Percentiles rank a stretch among this genome's conserved stretches.
Evolutionary conservation across 64 coral and sea anemone genomes (phyloP).

Genomic region (Stichodactyla mertensii): DNA sequence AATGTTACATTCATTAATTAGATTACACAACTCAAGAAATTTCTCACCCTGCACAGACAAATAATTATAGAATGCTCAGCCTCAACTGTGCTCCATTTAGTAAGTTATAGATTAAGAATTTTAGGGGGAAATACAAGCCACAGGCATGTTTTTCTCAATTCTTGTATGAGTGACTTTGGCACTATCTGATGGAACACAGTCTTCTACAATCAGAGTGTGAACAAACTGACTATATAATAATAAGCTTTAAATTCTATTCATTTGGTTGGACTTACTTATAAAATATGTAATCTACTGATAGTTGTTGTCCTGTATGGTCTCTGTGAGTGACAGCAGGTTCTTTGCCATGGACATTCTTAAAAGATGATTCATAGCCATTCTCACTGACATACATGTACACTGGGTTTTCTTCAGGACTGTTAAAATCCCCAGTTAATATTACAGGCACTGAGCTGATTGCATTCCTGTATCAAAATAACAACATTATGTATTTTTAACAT

Average conservation of each 20-base stretch:
- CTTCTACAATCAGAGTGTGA: not conserved
- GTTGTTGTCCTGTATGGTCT: conserved; percentile 64
- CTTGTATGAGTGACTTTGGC: too few species aligned
- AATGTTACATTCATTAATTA: too few species aligned
- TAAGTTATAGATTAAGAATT: too few species aligned
- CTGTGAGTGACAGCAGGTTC: conserved; percentile 86
- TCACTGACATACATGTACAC: conserved; percentile 70
- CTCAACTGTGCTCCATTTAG: too few species aligned
- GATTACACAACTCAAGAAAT: too few species aligned
- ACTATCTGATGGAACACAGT: too few species aligned
- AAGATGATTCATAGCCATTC: conserved; percentile 74
- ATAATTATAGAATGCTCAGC: too few species aligned
- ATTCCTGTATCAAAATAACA: conserved; percentile 40
- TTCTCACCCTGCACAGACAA: too few species aligned
- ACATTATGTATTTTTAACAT: not conserved
- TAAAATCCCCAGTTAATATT: conserved; percentile 88
- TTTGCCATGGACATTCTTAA: conserved; percentile 68
- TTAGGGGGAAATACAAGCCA: not conserved
- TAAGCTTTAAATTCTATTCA: not conserved
- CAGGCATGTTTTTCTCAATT: too few species aligned
- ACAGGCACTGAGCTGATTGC: conserved; percentile 62
- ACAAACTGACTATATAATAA: too few species aligned
- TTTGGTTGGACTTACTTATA: conserved; percentile 51
- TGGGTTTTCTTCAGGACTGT: conserved; percentile 64
- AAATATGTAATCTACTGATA: conserved; percentile 97